Evolutionary conservation across 2,113 vertebrate species (phyloP).

Genomic region (Rhinoderma darwinii): DNA sequence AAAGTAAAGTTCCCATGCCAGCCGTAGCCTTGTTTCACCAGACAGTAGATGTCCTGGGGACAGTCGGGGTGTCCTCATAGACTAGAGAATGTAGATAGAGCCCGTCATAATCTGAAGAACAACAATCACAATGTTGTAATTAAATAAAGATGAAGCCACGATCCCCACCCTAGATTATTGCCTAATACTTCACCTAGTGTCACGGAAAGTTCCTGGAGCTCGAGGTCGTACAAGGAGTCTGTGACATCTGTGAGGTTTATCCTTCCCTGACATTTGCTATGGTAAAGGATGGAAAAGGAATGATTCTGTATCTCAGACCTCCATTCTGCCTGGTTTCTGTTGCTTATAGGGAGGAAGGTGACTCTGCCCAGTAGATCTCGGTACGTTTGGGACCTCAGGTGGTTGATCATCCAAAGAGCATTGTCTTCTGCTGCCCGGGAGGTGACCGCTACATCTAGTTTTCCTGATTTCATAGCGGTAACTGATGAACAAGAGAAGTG

Average conservation of each 20-base stretch:
- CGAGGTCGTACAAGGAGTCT: constrained; percentile 30
- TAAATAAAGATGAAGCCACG: too few species aligned
- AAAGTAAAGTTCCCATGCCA: neutral
- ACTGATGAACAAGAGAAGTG: neutral
- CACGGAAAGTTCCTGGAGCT: constrained; percentile 23
- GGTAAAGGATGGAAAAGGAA: constrained; percentile 24
- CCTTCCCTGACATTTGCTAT: neutral
- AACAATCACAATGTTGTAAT: too few species aligned
- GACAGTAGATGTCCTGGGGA: too few species aligned
- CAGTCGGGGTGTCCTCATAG: too few species aligned
- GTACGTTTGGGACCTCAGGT: constrained; percentile 21
- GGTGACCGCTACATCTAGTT: constrained; percentile 23
- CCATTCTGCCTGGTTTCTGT: constrained; percentile 20
- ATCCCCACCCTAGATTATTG: neutral
- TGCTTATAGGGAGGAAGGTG: constrained; percentile 32
- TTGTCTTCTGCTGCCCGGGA: constrained; percentile 11
- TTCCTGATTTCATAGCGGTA: neutral
- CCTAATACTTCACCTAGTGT: neutral
- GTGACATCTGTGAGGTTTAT: constrained; percentile 43
- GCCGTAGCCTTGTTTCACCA: too few species aligned
- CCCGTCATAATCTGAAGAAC: too few species aligned
- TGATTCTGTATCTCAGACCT: neutral
- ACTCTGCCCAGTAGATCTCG: neutral
- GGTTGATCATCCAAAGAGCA: constrained; percentile 14
- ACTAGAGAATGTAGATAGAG: too few species aligned